These are phyloP conservation scores for Heptranchias perlo DNA, from an alignment of 2,113 vertebrate genomes.

Conservation along the genomic window DNA sequence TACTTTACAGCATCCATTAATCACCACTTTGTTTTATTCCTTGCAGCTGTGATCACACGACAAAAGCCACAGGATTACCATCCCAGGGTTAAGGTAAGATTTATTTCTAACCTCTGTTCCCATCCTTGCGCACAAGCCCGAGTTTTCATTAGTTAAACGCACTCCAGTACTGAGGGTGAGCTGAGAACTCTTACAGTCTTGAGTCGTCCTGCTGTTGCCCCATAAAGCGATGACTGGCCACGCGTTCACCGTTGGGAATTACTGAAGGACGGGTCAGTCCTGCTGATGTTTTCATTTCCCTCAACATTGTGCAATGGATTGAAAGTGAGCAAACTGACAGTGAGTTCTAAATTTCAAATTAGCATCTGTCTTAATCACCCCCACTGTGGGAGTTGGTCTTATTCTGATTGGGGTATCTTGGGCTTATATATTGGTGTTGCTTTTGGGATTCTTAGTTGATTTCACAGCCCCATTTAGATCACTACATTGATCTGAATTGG, in stretches of 20 bases:
- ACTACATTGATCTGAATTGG: neutral
- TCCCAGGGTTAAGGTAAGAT: neutral
- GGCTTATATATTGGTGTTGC: no score
- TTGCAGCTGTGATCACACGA: neutral
- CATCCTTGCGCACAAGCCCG: no score
- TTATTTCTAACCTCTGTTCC: neutral
- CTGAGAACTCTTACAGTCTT: neutral
- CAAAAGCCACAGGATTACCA: neutral
- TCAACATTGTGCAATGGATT: neutral
- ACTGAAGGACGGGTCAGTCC: neutral
- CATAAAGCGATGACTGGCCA: neutral
- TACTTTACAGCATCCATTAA: neutral
- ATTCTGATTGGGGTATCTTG: no score
- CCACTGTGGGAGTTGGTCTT: no score
- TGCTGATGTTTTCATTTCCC: neutral
- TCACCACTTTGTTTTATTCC: no score
- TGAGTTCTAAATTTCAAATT: no score
- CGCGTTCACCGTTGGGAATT: neutral
- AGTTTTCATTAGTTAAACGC: neutral
- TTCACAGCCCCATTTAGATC: neutral
- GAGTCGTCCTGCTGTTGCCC: no score
- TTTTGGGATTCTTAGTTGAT: neutral
- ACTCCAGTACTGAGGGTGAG: neutral
- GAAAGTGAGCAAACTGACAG: no score
- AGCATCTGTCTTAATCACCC: no score